A percentile compares a stretch with the other conserved stretches of the same genome.
phyloP scores from a whole-genome alignment of 2,797 vertebrate genomes.

The Anguilla marmorata region DNA sequence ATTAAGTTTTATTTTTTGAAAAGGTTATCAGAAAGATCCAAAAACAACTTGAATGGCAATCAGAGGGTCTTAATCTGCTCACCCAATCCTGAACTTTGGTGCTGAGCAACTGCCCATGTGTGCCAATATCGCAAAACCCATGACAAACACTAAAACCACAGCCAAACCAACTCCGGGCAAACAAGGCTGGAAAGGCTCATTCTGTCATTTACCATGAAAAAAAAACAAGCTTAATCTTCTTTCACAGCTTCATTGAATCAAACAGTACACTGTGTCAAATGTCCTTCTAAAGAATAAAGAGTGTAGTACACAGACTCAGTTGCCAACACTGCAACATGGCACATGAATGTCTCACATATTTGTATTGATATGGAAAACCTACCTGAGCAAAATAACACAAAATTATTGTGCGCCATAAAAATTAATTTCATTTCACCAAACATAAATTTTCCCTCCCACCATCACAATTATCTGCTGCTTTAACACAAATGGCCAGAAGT shows the following conservation, averaged over 20 bases:
- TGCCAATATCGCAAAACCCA: conserved; percentile 61
- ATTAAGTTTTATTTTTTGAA: background rate
- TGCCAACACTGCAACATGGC: background rate
- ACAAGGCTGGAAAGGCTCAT: conserved; percentile 64
- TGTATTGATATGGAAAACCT: background rate
- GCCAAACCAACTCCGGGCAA: conserved; percentile 64
- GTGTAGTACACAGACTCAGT: background rate
- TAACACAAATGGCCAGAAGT: background rate
- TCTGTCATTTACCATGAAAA: conserved; percentile 64
- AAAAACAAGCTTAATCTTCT: conserved; percentile 75
- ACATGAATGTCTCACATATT: background rate
- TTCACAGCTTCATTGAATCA: conserved; percentile 70
- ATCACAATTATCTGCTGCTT: background rate
- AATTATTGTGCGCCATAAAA: background rate
- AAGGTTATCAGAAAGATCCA: background rate
- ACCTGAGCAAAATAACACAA: background rate
- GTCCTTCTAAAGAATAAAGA: conserved; percentile 1
- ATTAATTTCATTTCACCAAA: background rate
- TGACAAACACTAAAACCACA: conserved; percentile 61
- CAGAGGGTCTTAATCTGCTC: background rate
- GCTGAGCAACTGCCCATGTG: conserved; percentile 54
- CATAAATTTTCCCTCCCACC: background rate
- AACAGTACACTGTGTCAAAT: conserved; percentile 47
- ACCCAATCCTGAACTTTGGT: conserved; percentile 8
- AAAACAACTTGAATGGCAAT: conserved; percentile 6